Conservation (phyloP, 2,797 vertebrate species). For the Gymnopithys bicolor region DNA sequence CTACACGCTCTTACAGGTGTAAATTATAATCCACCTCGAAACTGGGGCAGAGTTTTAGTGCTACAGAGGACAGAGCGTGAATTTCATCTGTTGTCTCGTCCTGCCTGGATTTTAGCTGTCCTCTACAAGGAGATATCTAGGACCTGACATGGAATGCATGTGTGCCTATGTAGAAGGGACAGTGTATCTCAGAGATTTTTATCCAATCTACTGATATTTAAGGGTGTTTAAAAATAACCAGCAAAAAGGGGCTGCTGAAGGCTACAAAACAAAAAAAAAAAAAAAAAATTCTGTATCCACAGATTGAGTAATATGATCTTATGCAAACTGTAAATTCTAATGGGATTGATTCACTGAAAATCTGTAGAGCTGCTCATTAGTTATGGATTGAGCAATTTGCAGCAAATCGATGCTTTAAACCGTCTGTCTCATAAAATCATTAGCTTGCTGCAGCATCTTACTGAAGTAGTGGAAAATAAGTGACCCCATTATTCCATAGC, state of each 20-base stretch:
- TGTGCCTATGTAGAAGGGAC: not conserved
- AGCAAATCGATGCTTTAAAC: constrained; percentile 37
- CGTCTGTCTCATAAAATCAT: not conserved
- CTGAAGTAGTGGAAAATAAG: not conserved
- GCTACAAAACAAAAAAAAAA: not conserved
- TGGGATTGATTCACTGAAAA: constrained; percentile 20
- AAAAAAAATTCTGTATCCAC: not conserved
- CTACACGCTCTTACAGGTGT: constrained; percentile 16
- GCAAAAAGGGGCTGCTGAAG: not conserved
- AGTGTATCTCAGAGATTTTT: constrained; percentile 9
- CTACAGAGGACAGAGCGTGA: constrained; percentile 4
- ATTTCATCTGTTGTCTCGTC: not conserved
- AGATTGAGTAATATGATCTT: constrained; percentile 2
- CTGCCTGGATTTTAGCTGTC: constrained; percentile 4
- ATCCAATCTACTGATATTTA: not conserved
- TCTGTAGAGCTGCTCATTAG: constrained; percentile 28
- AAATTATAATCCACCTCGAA: constrained; percentile 29
- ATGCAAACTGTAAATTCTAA: constrained; percentile 44
- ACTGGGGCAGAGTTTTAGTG: not conserved
- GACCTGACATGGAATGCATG: not conserved
- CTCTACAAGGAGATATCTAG: not conserved
- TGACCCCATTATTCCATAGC: constrained; percentile 12
- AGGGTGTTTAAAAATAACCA: not conserved
- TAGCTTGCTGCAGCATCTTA: constrained; percentile 1
- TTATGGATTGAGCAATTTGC: constrained; percentile 40